Conservation (phyloP, 1,140 invertebrate species). For the Phocides pigmalion region DNA sequence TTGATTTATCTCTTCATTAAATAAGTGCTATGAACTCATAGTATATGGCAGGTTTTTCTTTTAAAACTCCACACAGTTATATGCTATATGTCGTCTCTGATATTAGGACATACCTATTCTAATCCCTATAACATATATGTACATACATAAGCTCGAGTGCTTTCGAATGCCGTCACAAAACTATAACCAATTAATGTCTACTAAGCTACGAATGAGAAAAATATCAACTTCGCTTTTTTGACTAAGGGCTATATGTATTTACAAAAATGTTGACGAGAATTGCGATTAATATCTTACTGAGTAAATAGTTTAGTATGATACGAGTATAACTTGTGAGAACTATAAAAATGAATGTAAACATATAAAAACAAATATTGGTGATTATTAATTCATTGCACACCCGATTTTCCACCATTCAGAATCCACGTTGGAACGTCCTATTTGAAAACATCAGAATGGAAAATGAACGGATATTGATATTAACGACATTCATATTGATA, state of each 20-base stretch:
- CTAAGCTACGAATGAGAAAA: slow-evolving; percentile 1
- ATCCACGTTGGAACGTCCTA: too few relatives aligned
- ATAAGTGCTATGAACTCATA: background rate
- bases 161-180: slow-evolving; percentile 5
- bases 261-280: slow-evolving; percentile 16
- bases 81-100: background rate
- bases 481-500: too few relatives aligned
- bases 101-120: slow-evolving; percentile 13
- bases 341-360: background rate
- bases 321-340: background rate
- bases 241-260: background rate
- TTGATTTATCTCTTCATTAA: too few relatives aligned
- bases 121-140: slow-evolving; percentile 16
- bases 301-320: background rate
- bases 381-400: too few relatives aligned
- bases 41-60: background rate
- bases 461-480: too few relatives aligned
- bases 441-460: too few relatives aligned
- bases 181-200: slow-evolving; percentile 2
- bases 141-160: slow-evolving; percentile 23
- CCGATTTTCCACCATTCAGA: too few relatives aligned
- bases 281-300: slow-evolving; percentile 25
- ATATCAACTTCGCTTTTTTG: background rate
- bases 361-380: slow-evolving; percentile 3
- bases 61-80: background rate